phyloP scores from a whole-genome alignment of 2,888 invertebrate genomes.

The Geophilus truncorum region DNA sequence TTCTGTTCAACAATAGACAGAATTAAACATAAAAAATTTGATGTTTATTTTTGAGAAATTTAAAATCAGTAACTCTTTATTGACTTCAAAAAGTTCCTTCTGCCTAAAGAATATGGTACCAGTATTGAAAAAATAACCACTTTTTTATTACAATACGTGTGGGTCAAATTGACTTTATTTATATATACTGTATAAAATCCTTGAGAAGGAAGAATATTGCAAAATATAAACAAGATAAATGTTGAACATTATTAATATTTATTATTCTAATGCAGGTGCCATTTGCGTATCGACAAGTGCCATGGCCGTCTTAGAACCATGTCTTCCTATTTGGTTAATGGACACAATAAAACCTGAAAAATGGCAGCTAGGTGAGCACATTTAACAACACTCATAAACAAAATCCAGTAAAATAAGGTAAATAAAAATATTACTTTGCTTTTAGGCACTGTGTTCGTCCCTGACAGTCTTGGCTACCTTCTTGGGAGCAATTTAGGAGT shows the following conservation, averaged over 20 bases:
- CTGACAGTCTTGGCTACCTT: constrained; percentile 77
- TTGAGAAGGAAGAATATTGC: not conserved
- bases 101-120: no score
- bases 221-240: not conserved
- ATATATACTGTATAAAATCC: no score
- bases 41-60: no score
- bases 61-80: no score
- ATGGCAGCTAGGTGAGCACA: constrained; percentile 36
- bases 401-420: no score
- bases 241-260: not conserved
- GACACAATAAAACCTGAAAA: constrained; percentile 57
- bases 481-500: constrained; percentile 72
- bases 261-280: constrained; percentile 51
- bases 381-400: not conserved
- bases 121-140: no score
- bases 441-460: constrained; percentile 73
- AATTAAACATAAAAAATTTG: no score
- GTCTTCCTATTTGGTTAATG: constrained; percentile 74
- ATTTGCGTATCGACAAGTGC: constrained; percentile 74
- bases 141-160: no score
- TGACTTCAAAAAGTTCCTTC: no score
- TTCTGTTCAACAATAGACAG: no score
- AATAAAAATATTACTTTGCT: no score
- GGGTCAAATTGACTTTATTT: no score
- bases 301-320: constrained; percentile 77